These are phyloP conservation scores for Celastrina argiolus DNA, from an alignment of 2,888 invertebrate genomes.

Conservation along the genomic window DNA sequence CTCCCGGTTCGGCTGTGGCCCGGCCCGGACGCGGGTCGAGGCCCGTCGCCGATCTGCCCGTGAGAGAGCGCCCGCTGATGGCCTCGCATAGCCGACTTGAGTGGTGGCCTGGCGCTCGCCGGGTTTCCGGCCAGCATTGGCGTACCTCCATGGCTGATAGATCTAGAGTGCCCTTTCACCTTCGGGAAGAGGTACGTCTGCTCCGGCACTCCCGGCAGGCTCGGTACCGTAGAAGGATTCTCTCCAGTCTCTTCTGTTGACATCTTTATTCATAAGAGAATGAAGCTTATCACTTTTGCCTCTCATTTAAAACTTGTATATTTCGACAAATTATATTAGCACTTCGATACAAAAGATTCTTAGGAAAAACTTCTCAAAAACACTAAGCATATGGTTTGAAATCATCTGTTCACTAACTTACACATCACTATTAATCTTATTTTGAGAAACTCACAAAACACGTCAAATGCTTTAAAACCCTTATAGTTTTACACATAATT, in stretches of 20 bases:
- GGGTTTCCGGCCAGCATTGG: constrained; percentile 66
- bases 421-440: constrained; percentile 55
- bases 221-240: constrained; percentile 69
- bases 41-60: constrained; percentile 86
- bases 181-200: constrained; percentile 75
- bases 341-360: constrained; percentile 40
- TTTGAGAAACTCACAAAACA: constrained; percentile 42
- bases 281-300: constrained; percentile 53
- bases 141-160: constrained; percentile 90
- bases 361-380: constrained; percentile 47
- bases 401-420: constrained; percentile 65
- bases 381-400: constrained; percentile 69
- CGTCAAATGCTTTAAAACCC: constrained; percentile 38
- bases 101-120: constrained; percentile 80
- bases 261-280: constrained; percentile 82
- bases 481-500: constrained; percentile 36
- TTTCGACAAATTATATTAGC: constrained; percentile 42
- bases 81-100: constrained; percentile 84
- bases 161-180: constrained; percentile 84
- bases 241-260: constrained; percentile 82
- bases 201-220: constrained; percentile 72
- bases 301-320: constrained; percentile 65
- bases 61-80: constrained; percentile 93
- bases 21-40: constrained; percentile 58
- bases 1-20: constrained; percentile 90